These are phyloP conservation scores for Smithornis capensis DNA, from an alignment of 2,113 vertebrate species.

Conservation along the genomic window DNA sequence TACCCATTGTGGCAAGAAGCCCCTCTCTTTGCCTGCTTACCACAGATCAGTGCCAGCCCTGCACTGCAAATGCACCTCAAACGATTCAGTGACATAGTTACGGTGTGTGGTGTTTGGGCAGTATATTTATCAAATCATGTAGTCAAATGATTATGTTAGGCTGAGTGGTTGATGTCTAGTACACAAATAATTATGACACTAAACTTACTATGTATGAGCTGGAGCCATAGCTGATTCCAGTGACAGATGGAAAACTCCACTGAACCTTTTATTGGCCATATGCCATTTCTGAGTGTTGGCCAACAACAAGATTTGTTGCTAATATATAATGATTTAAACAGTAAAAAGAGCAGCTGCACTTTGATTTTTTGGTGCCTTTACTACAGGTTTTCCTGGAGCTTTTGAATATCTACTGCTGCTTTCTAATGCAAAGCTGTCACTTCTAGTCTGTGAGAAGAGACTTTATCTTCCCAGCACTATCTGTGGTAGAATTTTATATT, in stretches of 20 bases:
- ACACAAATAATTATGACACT: slow-evolving; percentile 43
- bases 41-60: background rate
- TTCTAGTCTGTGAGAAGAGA: slow-evolving; percentile 26
- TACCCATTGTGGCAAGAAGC: background rate
- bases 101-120: background rate
- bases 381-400: slow-evolving; percentile 47
- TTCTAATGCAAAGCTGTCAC: slow-evolving; percentile 29
- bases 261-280: slow-evolving; percentile 75
- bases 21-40: background rate
- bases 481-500: slow-evolving; percentile 28
- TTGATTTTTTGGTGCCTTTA: slow-evolving; percentile 64
- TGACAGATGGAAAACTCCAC: slow-evolving; percentile 77
- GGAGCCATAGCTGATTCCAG: slow-evolving; percentile 60
- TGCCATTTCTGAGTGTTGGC: slow-evolving; percentile 76
- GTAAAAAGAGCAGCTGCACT: slow-evolving; percentile 73
- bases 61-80: background rate
- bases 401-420: slow-evolving; percentile 19
- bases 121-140: slow-evolving; percentile 31
- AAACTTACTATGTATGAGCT: slow-evolving; percentile 22
- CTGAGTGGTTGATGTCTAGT: slow-evolving; percentile 34
- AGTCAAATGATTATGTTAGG: slow-evolving; percentile 36
- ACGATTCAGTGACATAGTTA: background rate
- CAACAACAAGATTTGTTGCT: slow-evolving; percentile 74
- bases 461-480: background rate
- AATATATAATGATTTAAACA: slow-evolving; percentile 80